These are phyloP conservation scores for Nomada ruficornis DNA, from an alignment of 2,888 invertebrate genomes.

Conservation along the genomic window DNA sequence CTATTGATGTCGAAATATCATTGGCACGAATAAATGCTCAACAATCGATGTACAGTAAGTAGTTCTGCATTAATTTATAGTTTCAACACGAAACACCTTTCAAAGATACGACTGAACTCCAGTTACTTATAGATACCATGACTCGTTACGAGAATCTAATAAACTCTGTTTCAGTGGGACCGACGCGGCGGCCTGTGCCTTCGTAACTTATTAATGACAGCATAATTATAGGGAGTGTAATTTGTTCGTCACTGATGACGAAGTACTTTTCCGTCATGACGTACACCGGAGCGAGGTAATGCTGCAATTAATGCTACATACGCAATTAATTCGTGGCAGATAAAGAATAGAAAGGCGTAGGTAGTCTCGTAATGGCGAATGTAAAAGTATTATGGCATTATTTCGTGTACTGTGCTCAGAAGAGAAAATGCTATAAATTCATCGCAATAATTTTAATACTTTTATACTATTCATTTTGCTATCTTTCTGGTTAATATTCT, in stretches of 20 bases:
- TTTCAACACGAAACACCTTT: neutral
- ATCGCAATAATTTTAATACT: neutral
- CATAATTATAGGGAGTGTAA: constrained; percentile 38
- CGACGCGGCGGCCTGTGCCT: neutral
- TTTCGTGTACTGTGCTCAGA: neutral
- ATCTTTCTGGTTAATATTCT: too few relatives aligned
- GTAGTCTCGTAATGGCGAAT: neutral
- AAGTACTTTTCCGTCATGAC: constrained; percentile 22
- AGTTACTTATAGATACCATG: neutral
- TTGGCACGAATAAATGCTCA: neutral
- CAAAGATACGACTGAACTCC: neutral
- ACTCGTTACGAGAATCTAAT: constrained; percentile 4
- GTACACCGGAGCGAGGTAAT: constrained; percentile 29
- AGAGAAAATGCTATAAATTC: neutral
- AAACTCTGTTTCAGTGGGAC: constrained; percentile 14
- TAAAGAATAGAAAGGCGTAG: neutral
- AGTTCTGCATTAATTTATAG: neutral
- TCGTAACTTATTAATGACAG: constrained; percentile 44
- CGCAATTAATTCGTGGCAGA: constrained; percentile 19
- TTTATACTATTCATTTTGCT: too few relatives aligned
- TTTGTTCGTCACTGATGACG: constrained; percentile 31
- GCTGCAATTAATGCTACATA: constrained; percentile 32
- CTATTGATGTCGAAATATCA: neutral
- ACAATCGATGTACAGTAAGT: neutral
- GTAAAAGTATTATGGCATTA: neutral